Evolutionary conservation across 1,140 invertebrate genomes (phyloP), one percentile per base, ranked within the genome.

Genomic region (Lasioglossum albipes): DNA sequence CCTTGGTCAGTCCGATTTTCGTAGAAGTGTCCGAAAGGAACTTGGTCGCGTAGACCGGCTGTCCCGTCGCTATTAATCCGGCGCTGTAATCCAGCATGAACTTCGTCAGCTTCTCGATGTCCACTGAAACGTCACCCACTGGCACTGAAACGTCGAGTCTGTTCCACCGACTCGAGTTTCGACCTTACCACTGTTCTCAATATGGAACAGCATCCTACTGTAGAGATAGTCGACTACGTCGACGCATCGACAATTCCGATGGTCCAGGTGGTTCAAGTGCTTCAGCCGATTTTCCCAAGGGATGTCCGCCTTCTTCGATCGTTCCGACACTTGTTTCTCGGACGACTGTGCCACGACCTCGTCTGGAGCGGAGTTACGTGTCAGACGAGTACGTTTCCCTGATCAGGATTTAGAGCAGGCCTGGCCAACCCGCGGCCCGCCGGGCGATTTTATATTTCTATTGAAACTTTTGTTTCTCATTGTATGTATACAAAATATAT

Each of bases 241-340:
- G 0, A 81, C 75, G 22, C 90, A 91, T 10, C 78, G 74, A 59
- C 90, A 91, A 22, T 87, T 86, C 0, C 88, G 78, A 69, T 88
- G 87, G 73, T 91, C 89, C 0, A 91, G 49, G 36, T 77, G 54
- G 13, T 2, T 68, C 13, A 89, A 86, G 0, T 75, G 57, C 2
- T 80, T 71, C 41, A 90, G 31, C 0, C 57, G 78, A 3, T 0
- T 27, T 4, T 52, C 16, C 54, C 41, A 62, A 3, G 20, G 62
- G 49, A 62, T 64, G 16, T 83, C 76, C 6, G 16, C 0, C n/a
- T 59, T 59, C 20, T 59, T 59, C 5, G 20, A 2, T 2, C 5
- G 20, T 2, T 22, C 7, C 18, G n/a, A 1, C 5, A 0, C 0
- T n/a, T 9, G 4, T 2, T 7, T 6, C 9, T 59, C 20, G 1